Conservation (phyloP, 2,888 invertebrate species). For the Oligia strigilis region DNA sequence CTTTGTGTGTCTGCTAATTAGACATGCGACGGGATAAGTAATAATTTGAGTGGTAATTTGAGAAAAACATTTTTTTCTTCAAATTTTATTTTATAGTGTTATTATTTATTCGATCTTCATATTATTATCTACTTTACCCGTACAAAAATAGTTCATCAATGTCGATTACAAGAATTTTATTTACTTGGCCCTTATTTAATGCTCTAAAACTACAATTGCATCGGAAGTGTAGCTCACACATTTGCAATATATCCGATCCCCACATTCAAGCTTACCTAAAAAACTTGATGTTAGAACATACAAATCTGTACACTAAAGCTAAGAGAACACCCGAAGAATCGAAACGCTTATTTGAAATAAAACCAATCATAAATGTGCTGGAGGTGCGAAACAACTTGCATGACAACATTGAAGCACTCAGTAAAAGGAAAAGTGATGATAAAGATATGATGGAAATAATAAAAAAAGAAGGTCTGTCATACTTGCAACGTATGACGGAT, state of each 20-base stretch:
- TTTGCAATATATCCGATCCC: slow-evolving; percentile 83
- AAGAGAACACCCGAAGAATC: slow-evolving; percentile 76
- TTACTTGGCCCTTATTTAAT: slow-evolving; percentile 70
- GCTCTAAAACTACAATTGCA: slow-evolving; percentile 68
- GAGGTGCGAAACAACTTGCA: slow-evolving; percentile 90
- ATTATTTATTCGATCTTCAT: slow-evolving; percentile 28
- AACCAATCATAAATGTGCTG: slow-evolving; percentile 90
- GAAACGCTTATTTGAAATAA: slow-evolving; percentile 84
- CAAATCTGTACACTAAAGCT: slow-evolving; percentile 81
- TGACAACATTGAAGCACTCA: slow-evolving; percentile 91
- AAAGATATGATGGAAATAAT: slow-evolving; percentile 92
- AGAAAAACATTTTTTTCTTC: slow-evolving; percentile 8
- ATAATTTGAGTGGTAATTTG: not conserved
- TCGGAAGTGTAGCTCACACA: slow-evolving; percentile 76
- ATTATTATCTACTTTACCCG: not conserved
- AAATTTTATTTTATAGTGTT: slow-evolving; percentile 26
- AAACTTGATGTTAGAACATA: slow-evolving; percentile 88
- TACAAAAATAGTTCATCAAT: slow-evolving; percentile 45
- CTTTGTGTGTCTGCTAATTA: too few species aligned
- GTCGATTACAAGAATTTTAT: slow-evolving; percentile 71
- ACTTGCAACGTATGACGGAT: slow-evolving; percentile 88
- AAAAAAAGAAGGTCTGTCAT: slow-evolving; percentile 92
- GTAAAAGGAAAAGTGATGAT: slow-evolving; percentile 90
- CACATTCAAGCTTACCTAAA: slow-evolving; percentile 89
- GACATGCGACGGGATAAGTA: not conserved